A percentile compares a stretch with the other conserved stretches of the same genome.
Evolutionary conservation across 2,888 invertebrate species (phyloP).

Genomic region (Toxonevra muliebris): DNA sequence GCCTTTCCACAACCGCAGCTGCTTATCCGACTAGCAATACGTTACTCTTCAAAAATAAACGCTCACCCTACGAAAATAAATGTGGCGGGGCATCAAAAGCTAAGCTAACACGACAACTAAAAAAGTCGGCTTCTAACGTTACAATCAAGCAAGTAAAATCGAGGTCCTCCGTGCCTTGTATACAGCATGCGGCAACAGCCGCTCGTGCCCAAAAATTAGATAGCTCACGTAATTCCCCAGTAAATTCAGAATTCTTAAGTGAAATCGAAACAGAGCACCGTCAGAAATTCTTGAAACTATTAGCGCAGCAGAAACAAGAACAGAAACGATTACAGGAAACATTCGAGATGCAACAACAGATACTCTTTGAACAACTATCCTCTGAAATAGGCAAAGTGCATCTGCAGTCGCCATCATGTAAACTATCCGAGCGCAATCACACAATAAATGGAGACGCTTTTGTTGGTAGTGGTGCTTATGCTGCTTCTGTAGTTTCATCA

Average conservation of each 20-base stretch:
- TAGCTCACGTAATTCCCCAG: background rate
- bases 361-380: conserved; percentile 66
- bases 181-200: conserved; percentile 13
- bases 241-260: conserved; percentile 36
- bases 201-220: background rate
- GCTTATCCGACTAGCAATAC: conserved; percentile 14
- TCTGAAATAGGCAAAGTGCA: conserved; percentile 46
- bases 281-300: conserved; percentile 70
- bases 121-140: conserved; percentile 25
- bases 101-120: conserved; percentile 36
- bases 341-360: conserved; percentile 73
- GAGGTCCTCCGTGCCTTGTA: conserved; percentile 18
- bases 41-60: conserved; percentile 32
- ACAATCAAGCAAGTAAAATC: conserved; percentile 31
- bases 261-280: conserved; percentile 72
- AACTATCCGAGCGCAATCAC: background rate
- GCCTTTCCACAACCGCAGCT: conserved; percentile 9
- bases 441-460: background rate
- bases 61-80: conserved; percentile 40
- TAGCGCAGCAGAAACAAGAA: conserved; percentile 73
- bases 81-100: conserved; percentile 37
- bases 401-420: conserved; percentile 32
- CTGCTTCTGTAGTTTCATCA: background rate
- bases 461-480: background rate
- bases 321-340: conserved; percentile 71